Evolutionary conservation across 2,797 vertebrate species (phyloP).

Genomic region (Spinibarbus caldwelli): DNA sequence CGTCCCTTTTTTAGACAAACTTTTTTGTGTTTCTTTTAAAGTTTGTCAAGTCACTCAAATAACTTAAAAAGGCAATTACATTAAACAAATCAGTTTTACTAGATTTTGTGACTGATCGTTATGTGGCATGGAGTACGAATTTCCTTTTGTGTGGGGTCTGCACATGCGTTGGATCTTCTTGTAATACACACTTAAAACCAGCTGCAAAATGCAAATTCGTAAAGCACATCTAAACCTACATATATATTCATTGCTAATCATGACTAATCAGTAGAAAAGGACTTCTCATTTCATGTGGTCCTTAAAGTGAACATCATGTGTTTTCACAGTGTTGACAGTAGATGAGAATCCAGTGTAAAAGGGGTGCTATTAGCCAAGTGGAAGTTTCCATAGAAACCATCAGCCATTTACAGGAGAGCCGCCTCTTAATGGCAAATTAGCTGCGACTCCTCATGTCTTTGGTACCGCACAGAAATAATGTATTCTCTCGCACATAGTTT

Average conservation of each 20-base stretch:
- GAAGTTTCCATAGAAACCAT: conserved; percentile 51
- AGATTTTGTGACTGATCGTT: neutral
- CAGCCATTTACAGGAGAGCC: conserved; percentile 20
- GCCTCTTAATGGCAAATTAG: conserved; percentile 19
- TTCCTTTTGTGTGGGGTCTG: neutral
- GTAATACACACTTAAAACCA: neutral
- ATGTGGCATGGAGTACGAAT: neutral
- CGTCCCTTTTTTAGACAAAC: neutral
- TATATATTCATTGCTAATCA: conserved; percentile 23
- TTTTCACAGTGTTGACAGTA: conserved; percentile 55
- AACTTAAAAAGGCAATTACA: neutral
- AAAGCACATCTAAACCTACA: neutral
- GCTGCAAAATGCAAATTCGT: neutral
- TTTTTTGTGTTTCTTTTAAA: neutral
- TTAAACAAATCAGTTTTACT: neutral
- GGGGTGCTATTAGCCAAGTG: conserved; percentile 44
- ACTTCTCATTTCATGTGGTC: neutral
- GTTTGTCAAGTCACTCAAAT: neutral
- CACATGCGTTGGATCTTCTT: conserved; percentile 2
- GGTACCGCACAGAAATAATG: conserved; percentile 7
- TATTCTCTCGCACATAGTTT: neutral
- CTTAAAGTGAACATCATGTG: conserved; percentile 30
- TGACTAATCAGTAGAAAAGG: conserved; percentile 34
- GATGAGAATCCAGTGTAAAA: conserved; percentile 51
- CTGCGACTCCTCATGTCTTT: neutral